Base-by-base conservation (phyloP, 2,113 vertebrate genomes). In the Microcebus ravelobensis region DNA sequence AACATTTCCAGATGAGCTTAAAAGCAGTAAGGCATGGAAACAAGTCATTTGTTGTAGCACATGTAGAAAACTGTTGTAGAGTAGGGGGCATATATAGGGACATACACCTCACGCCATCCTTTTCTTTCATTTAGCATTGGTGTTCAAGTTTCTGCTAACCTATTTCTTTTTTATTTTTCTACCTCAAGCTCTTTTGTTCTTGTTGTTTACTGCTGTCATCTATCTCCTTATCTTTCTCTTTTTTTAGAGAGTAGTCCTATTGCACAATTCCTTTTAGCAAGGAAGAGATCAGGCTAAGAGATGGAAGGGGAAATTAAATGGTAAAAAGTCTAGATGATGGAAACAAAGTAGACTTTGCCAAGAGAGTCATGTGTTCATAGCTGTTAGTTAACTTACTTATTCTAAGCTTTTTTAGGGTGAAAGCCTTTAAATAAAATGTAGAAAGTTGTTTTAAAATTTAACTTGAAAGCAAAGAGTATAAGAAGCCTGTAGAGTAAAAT, bases 181-280 rank as follows among this genome's bases (percentile, higher is more conserved):
- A 5, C 45, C 34, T 83, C 34, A 5, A 12, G 36, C 18, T 57
- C n/a, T 97, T 98, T 91, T 95, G 68, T 96, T 98, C 96, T 98
- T 98, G 96, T 97, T 97, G 92, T 95, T 98, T 97, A 97, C 96
- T 98, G 93, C 97, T 97, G 90, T 96, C 94, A 77, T 98, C 95
- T 98, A 39, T 96, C 96, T 98, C 98, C 96, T 94, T 97, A 95
- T 98, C 97, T 96, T 97, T 97, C 95, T 7, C 97, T 93, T 97
- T 97, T 98, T 98, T 98, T 98, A 99, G 99, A 99, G 99, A 99
- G 98, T 99, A 99, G 98, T 99, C 99, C 98, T 99, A 98, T 99
- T 99, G 99, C 99, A 99, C 98, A 98, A 98, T 99, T 98, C 99
- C 99, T 98, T 98, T 99, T 99, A 99, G 99, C 98, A 99, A 98